Evolutionary conservation across 2,888 invertebrate genomes (phyloP).

Genomic region (Schizotus pectinicornis): DNA sequence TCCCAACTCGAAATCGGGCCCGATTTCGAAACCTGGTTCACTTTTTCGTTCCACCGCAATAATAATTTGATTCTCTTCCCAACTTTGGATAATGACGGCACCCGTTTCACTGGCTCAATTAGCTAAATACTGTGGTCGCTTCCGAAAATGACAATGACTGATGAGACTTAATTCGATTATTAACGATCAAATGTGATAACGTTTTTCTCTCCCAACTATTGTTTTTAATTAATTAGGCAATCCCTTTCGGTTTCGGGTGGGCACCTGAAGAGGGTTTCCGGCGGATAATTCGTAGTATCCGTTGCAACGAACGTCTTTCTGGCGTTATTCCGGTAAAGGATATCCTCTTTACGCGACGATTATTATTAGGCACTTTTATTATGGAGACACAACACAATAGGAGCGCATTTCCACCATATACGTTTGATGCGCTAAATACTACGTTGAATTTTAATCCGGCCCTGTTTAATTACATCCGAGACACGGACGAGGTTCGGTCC

Average conservation of each 20-base stretch:
- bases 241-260: constrained; percentile 16
- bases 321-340: constrained; percentile 48
- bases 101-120: too few species aligned
- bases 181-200: constrained; percentile 3
- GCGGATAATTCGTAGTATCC: constrained; percentile 28
- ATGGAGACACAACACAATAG: constrained; percentile 45
- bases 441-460: constrained; percentile 25
- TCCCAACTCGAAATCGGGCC: too few species aligned
- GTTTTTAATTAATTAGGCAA: constrained; percentile 17
- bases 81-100: too few species aligned
- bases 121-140: too few species aligned
- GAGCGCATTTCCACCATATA: constrained; percentile 38
- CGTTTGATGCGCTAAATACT: constrained; percentile 11
- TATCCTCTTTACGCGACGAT: constrained; percentile 52
- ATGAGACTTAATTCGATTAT: too few species aligned
- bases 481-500: background rate
- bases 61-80: too few species aligned
- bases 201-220: constrained; percentile 3
- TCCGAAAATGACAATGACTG: too few species aligned
- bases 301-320: constrained; percentile 32
- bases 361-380: constrained; percentile 49
- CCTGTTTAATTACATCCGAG: constrained; percentile 16
- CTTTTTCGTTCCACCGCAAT: too few species aligned
- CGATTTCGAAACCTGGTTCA: too few species aligned
- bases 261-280: constrained; percentile 31